A percentile compares a stretch with the other conserved stretches of the same genome.
phyloP scores from a whole-genome alignment of 2,797 vertebrate genomes.

The Sebastes flavidus region DNA sequence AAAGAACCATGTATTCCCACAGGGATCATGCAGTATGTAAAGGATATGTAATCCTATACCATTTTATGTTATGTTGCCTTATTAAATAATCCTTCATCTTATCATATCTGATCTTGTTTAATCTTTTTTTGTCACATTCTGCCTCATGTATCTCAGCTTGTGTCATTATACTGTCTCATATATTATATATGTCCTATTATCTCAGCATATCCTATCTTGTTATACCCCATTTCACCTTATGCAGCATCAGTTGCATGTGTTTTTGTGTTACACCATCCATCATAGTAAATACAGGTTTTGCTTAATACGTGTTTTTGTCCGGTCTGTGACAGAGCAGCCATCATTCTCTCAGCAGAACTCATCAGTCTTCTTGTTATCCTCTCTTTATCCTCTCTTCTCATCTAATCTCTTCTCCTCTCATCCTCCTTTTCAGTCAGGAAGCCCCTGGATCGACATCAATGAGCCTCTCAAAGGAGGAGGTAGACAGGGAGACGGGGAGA shows the following conservation, averaged over 20 bases:
- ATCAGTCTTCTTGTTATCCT: slow-evolving; percentile 59
- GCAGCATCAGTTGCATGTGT: background rate
- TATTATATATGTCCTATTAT: slow-evolving; percentile 2
- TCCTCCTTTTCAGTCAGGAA: slow-evolving; percentile 63
- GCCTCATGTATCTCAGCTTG: background rate
- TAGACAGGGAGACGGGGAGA: background rate
- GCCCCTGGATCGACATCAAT: slow-evolving; percentile 70
- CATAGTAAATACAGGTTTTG: slow-evolving; percentile 43
- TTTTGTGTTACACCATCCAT: slow-evolving; percentile 21
- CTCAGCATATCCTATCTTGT: background rate
- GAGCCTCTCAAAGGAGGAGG: slow-evolving; percentile 19
- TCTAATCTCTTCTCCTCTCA: slow-evolving; percentile 60
- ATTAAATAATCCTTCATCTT: background rate
- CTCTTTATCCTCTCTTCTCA: slow-evolving; percentile 61
- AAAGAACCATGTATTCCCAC: background rate
- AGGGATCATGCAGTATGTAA: background rate
- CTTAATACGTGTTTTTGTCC: slow-evolving; percentile 64
- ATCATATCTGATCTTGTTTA: slow-evolving; percentile 1
- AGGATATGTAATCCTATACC: background rate
- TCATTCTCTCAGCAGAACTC: slow-evolving; percentile 63
- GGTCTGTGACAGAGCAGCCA: slow-evolving; percentile 38
- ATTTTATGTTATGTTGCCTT: background rate
- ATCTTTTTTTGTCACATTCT: background rate
- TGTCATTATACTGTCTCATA: background rate
- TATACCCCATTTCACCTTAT: background rate